Base-by-base conservation (phyloP, 2,113 vertebrate species). In the Talpa occidentalis region DNA sequence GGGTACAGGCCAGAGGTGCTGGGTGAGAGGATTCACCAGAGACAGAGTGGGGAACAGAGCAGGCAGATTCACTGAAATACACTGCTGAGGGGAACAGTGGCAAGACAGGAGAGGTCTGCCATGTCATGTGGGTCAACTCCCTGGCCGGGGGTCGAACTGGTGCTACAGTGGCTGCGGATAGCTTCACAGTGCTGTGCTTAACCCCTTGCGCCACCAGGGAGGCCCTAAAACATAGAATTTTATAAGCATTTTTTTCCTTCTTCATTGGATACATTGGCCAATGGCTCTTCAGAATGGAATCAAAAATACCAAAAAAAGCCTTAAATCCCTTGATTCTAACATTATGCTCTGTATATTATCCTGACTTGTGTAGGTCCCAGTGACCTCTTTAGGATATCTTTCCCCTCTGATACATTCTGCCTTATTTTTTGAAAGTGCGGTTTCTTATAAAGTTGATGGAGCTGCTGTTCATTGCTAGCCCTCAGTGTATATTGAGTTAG, bases 191-290 rank as follows among this genome's bases (percentile, higher is more conserved):
- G n/a, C n/a, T n/a, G n/a, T n/a, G n/a, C n/a, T n/a, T n/a, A n/a
- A n/a, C n/a, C n/a, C n/a, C n/a, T n/a, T n/a, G n/a, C n/a, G n/a
- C n/a, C n/a, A n/a, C n/a, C n/a, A n/a, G n/a, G n/a, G n/a, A n/a
- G n/a, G n/a, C n/a, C n/a, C n/a, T n/a, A 60, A 91, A 86, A 85
- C 56, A 47, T 47, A 84, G 42, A 28, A 44, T 80, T 96, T 73
- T 42, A 22, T 49, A 59, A 72, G 35, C 15, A 81, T 30, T 72
- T 74, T 56, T 49, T 64, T 22, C 21, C 28, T 84, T 3, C 14
- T 52, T 40, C 22, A 40, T 12, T 79, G 70, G 17, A 60, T 91
- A 62, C n/a, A 44, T 47, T 56, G 42, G 28, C 47, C 64, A 62
- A 54, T 40, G 7, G n/a, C 42, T 77, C 64, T 88, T 73, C 32